These are phyloP conservation scores for Eutrigla gurnardus DNA, from an alignment of 2,797 vertebrate genomes.

Conservation along the genomic window DNA sequence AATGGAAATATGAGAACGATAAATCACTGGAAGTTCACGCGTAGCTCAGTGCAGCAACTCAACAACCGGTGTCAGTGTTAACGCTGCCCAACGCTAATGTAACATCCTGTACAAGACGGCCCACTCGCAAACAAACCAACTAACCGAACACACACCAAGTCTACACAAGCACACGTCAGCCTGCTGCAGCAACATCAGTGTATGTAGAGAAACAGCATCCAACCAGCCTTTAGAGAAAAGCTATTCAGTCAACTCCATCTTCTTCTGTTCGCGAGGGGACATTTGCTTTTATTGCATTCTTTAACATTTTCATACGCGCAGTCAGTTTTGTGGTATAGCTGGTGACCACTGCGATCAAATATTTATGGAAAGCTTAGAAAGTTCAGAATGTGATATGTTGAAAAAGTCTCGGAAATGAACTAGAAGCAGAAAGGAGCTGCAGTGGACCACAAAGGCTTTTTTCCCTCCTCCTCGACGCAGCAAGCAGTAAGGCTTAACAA, in stretches of 20 bases:
- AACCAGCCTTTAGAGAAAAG: neutral
- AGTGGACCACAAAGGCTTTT: neutral
- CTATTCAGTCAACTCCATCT: slow-evolving; percentile 7
- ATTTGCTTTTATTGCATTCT: slow-evolving; percentile 28
- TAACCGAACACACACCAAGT: slow-evolving; percentile 3
- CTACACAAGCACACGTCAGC: slow-evolving; percentile 30
- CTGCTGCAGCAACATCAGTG: slow-evolving; percentile 31
- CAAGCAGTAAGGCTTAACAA: neutral
- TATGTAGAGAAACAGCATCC: slow-evolving; percentile 3
- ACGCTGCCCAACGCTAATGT: slow-evolving; percentile 7
- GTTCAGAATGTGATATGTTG: slow-evolving; percentile 20
- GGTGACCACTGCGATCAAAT: slow-evolving; percentile 32
- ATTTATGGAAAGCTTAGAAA: slow-evolving; percentile 39
- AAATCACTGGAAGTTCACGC: slow-evolving; percentile 53
- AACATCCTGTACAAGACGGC: slow-evolving; percentile 20
- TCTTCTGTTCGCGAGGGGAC: slow-evolving; percentile 18
- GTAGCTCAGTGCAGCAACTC: slow-evolving; percentile 22
- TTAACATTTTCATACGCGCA: slow-evolving; percentile 33
- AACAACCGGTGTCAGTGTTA: slow-evolving; percentile 25
- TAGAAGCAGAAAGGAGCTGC: neutral
- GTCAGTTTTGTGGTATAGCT: slow-evolving; percentile 22
- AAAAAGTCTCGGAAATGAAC: neutral
- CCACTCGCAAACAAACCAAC: slow-evolving; percentile 27
- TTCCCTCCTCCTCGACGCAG: neutral
- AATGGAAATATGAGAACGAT: slow-evolving; percentile 63